Base-by-base conservation (phyloP, 2,113 vertebrate species). In the Antigone vipio region DNA sequence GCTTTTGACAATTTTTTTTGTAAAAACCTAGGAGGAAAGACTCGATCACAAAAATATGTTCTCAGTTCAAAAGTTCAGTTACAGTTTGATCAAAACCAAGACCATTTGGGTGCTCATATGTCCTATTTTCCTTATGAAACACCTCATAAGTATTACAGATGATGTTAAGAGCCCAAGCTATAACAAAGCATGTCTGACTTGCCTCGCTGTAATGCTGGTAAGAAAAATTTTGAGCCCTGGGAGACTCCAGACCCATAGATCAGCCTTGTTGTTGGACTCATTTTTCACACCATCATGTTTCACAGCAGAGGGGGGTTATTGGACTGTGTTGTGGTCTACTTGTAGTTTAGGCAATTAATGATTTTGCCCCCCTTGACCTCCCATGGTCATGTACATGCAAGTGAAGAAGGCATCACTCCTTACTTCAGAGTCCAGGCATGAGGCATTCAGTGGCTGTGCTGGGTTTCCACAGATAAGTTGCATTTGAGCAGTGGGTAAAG, bases 51-150 rank as follows among this genome's bases (percentile, higher is more conserved):
- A 47, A 64, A 59, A 5, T 0, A 2, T 9, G 12, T 72, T 81
- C 60, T 95, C 47, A 40, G 52, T 78, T 92, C 60, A 60, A 75
- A 89, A 72, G 56, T 92, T 92, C 68, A 82, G 60, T 52, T 59
- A 44, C 19, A 27, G 9, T 85, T 71, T 64, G 60, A 84, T 21
- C 59, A 44, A 91, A 71, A 91, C 89, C 64, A 74, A 92, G 59
- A 68, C 26, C 16, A 44, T 80, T 80, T 58, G 26, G 38, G 63
- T 82, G 29, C n/a, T 81, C 62, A 5, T 27, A 23, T 89, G 35
- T 64, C 60, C 68, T 64, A 32, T 21, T 87, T 95, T 71, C 29
- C 27, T 64, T 47, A 50, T 44, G 52, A 87, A 89, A 52, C 44
- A 59, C 8, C 23, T 81, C 0, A 0, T 40, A 76, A 56, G 5